Percentiles rank a stretch among this genome's conserved stretches.
phyloP scores from a whole-genome alignment of 2,797 vertebrate species.

The Argyrosomus regius region DNA sequence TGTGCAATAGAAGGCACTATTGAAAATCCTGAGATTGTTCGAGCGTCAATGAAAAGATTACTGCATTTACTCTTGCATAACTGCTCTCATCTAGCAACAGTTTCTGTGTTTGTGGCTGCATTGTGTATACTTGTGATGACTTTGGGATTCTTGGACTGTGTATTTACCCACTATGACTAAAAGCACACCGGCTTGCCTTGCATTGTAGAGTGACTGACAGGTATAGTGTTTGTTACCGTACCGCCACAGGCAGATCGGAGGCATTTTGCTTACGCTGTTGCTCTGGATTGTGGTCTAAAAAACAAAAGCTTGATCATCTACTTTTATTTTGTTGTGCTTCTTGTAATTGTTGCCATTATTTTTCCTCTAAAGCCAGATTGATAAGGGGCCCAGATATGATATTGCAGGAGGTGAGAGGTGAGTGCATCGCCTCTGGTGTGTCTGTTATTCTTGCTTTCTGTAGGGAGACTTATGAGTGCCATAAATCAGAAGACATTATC shows the following conservation, averaged over 20 bases:
- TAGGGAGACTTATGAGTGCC: slow-evolving; percentile 54
- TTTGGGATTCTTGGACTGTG: slow-evolving; percentile 49
- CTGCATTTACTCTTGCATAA: slow-evolving; percentile 36
- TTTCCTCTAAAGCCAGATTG: slow-evolving; percentile 87
- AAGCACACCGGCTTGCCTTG: slow-evolving; percentile 64
- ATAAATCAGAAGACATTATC: slow-evolving; percentile 38
- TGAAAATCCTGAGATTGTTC: slow-evolving; percentile 9
- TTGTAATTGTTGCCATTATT: slow-evolving; percentile 85
- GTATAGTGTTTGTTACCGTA: slow-evolving; percentile 44
- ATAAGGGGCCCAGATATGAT: slow-evolving; percentile 86
- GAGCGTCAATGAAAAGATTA: slow-evolving; percentile 15
- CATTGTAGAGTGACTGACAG: slow-evolving; percentile 47
- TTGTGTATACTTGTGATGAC: slow-evolving; percentile 29
- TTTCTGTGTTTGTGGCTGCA: slow-evolving; percentile 43
- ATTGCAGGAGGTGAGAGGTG: slow-evolving; percentile 85
- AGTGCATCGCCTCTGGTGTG: slow-evolving; percentile 79
- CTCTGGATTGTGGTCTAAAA: slow-evolving; percentile 66
- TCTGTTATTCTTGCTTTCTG: slow-evolving; percentile 70
- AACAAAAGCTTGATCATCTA: slow-evolving; percentile 52
- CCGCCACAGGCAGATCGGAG: slow-evolving; percentile 48
- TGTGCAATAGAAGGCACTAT: slow-evolving; percentile 7
- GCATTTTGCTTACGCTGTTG: slow-evolving; percentile 61
- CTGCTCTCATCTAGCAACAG: slow-evolving; percentile 11
- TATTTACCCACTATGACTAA: slow-evolving; percentile 52
- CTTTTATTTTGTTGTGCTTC: slow-evolving; percentile 69